phyloP scores from a whole-genome alignment of 1,140 invertebrate species.

The Penaeus indicus region DNA sequence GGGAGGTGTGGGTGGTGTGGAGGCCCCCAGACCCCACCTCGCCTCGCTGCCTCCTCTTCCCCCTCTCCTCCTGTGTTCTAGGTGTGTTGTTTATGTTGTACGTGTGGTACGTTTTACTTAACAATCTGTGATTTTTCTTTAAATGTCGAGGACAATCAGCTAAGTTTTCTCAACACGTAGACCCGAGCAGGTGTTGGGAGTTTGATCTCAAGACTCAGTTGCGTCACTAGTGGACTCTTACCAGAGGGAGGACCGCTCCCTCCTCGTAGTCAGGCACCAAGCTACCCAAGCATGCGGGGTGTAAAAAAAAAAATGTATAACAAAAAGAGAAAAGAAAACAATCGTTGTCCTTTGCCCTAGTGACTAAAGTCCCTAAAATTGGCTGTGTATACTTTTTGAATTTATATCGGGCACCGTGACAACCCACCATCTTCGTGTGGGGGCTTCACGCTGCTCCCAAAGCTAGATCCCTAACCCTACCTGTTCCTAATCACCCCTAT shows the following conservation, averaged over 20 bases:
- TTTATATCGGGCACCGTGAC: neutral
- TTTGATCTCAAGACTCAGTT: slow-evolving; percentile 42
- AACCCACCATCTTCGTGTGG: neutral
- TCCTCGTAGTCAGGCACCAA: slow-evolving; percentile 9
- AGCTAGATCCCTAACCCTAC: neutral
- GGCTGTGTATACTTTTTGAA: slow-evolving; percentile 31
- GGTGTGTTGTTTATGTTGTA: slow-evolving; percentile 40
- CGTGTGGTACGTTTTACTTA: slow-evolving; percentile 53
- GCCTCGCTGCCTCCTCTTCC: neutral
- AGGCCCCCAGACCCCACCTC: neutral
- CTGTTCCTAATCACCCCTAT: neutral
- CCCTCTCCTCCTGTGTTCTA: slow-evolving; percentile 5
- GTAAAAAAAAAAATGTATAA: neutral
- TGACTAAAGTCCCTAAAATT: slow-evolving; percentile 10
- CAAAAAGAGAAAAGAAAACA: too few species aligned
- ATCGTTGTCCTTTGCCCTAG: slow-evolving; percentile 26
- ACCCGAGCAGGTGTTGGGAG: slow-evolving; percentile 18
- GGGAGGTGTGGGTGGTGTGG: slow-evolving; percentile 8
- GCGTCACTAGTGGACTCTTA: slow-evolving; percentile 19
- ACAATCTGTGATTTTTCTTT: slow-evolving; percentile 60
- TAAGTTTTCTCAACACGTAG: slow-evolving; percentile 37
- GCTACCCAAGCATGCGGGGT: slow-evolving; percentile 32
- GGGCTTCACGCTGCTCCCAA: too few species aligned
- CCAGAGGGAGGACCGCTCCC: neutral
- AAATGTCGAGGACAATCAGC: slow-evolving; percentile 52